Conservation (phyloP, 2,113 vertebrate genomes). For the Gracilinanus agilis region DNA sequence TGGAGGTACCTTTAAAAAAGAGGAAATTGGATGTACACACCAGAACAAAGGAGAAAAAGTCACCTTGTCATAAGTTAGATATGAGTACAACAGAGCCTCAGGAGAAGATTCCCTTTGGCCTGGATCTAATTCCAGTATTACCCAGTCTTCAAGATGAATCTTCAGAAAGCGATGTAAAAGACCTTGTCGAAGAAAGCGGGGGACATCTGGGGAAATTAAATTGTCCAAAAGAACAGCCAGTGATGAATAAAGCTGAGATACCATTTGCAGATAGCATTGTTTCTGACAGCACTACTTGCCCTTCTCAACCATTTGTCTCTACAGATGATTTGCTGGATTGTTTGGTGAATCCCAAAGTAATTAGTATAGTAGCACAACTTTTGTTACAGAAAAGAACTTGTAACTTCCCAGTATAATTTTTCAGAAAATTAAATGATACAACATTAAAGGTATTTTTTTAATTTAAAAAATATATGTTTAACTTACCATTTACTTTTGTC, state of each 20-base stretch:
- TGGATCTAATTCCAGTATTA: constrained; percentile 88
- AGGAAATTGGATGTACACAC: constrained; percentile 75
- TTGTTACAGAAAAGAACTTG: constrained; percentile 85
- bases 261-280: constrained; percentile 11
- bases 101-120: constrained; percentile 84
- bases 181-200: constrained; percentile 51
- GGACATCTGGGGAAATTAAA: constrained; percentile 59
- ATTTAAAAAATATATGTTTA: not conserved
- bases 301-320: constrained; percentile 80
- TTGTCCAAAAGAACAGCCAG: constrained; percentile 35
- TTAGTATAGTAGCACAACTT: constrained; percentile 88
- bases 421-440: constrained; percentile 41
- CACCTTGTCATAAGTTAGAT: not conserved
- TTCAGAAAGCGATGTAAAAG: not conserved
- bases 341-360: constrained; percentile 91
- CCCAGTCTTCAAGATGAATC: constrained; percentile 60
- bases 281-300: not conserved
- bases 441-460: not conserved
- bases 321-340: constrained; percentile 95
- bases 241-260: constrained; percentile 44
- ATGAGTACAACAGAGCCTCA: not conserved
- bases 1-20: constrained; percentile 36
- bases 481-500: not conserved
- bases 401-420: constrained; percentile 48
- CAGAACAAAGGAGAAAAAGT: constrained; percentile 58